Evolutionary conservation across 2,113 vertebrate genomes (phyloP), one percentile per base, ranked within the genome.

Genomic region (Rhynchopsitta pachyrhyncha): DNA sequence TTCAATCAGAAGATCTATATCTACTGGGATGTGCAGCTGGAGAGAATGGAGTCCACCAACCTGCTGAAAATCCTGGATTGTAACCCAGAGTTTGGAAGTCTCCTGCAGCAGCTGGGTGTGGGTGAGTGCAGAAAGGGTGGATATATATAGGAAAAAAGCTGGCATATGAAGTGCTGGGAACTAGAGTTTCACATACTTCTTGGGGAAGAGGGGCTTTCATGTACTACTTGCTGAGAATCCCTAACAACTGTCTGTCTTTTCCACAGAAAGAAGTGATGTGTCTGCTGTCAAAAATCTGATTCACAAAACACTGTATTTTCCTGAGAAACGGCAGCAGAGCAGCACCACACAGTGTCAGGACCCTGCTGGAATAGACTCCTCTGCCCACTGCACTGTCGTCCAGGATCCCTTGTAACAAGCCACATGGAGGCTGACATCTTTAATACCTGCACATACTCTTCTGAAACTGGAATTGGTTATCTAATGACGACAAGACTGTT

Each of bases 1-100:
- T 99, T 99, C 98, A 99, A 97, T 93, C 99, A 99, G 93, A 99
- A 99, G 97, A 99, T 99, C 96, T 99, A 99, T 47, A 98, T 99
- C 79, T 99, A 99, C 97, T 99, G 99, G 99, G 99, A 98, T 91
- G 99, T 99, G 76, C 97, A 98, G 92, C 98, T 99, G 86, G 99
- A 99, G 97, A 98, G 99, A 53, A 99, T 99, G 99, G 99, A 99
- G 95, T 99, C 99, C 82, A 99, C 99, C 42, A 99, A 99, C 94
- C 98, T 99, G 64, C 59, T 99, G 80, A 98, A 98, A 41, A 96
- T 99, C 23, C 97, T 99, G 91, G 98, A 99, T 73, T 87, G 98
- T 76, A 98, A 98, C 78, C 98, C 98, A 0, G 98, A 99, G 79
- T 99, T 98, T 92, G 97, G 17, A 44, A 53, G 18, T 41, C 98